A percentile compares a stretch with the other conserved stretches of the same genome.
These are phyloP conservation scores for Macaca nemestrina DNA, from an alignment of 2,113 vertebrate genomes.

Conservation along the genomic window DNA sequence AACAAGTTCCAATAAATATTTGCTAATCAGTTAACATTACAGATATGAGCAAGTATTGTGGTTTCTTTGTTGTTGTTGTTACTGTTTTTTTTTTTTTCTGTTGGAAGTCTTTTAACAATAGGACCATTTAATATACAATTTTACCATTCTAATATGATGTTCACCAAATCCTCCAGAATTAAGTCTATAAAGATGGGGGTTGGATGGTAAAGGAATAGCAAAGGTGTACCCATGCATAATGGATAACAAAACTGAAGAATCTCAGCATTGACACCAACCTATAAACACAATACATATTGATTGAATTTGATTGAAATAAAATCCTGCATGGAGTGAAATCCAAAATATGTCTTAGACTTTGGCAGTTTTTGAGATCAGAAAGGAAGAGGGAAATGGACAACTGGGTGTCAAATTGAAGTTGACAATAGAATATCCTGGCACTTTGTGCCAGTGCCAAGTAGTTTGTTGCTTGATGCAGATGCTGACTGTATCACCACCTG, in stretches of 20 bases:
- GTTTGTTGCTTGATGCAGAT: conserved; percentile 27
- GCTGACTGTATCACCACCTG: neutral
- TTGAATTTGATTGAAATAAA: neutral
- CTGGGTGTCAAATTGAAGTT: neutral
- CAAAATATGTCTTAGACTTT: neutral
- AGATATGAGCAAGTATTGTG: neutral
- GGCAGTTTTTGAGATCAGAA: neutral
- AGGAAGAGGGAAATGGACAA: neutral
- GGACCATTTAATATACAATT: neutral
- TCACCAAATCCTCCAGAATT: neutral
- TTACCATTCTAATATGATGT: neutral
- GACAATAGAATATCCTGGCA: neutral
- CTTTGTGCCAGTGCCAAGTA: neutral
- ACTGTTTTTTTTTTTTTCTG: neutral
- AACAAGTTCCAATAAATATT: neutral
- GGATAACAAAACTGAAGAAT: neutral
- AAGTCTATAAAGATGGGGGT: neutral
- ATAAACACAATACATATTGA: neutral
- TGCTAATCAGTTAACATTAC: neutral
- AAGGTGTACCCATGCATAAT: neutral
- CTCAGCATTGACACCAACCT: neutral
- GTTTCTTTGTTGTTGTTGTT: neutral
- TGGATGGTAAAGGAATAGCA: neutral
- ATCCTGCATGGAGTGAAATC: neutral
- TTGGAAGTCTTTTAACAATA: neutral